phyloP scores from a whole-genome alignment of 2,113 vertebrate species.

The Myiopsitta monachus region DNA sequence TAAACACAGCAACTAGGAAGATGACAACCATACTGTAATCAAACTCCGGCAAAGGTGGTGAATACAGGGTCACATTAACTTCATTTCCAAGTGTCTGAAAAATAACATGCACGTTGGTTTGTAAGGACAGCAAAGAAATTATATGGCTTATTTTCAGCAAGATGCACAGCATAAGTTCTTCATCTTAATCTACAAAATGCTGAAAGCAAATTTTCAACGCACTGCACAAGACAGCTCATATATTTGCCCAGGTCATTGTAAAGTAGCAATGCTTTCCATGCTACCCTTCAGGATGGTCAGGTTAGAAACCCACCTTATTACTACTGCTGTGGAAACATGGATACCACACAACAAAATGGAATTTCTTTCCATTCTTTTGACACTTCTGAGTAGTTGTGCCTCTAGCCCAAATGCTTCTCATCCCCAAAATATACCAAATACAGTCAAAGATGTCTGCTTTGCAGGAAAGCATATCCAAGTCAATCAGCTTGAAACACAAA shows the following conservation, averaged over 20 bases:
- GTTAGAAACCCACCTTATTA: neutral
- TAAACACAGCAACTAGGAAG: slow-evolving; percentile 87
- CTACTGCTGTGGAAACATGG: neutral
- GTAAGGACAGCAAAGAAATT: neutral
- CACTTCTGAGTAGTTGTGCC: neutral
- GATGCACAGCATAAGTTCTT: neutral
- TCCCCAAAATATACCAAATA: neutral
- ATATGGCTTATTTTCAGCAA: neutral
- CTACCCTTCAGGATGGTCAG: neutral
- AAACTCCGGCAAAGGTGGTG: slow-evolving; percentile 75
- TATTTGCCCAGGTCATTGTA: neutral
- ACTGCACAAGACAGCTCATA: neutral
- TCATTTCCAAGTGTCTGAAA: slow-evolving; percentile 77
- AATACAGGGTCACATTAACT: slow-evolving; percentile 83
- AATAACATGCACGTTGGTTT: neutral
- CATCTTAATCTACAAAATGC: neutral
- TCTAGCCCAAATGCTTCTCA: neutral
- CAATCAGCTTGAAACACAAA: neutral
- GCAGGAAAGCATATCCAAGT: neutral
- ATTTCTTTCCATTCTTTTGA: neutral
- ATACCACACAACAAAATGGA: neutral
- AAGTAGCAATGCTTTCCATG: neutral
- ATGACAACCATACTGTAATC: slow-evolving; percentile 88
- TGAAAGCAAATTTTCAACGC: neutral
- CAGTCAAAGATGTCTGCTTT: neutral